Evolutionary conservation across 2,797 vertebrate species (phyloP).

Genomic region (Antrozous pallidus): DNA sequence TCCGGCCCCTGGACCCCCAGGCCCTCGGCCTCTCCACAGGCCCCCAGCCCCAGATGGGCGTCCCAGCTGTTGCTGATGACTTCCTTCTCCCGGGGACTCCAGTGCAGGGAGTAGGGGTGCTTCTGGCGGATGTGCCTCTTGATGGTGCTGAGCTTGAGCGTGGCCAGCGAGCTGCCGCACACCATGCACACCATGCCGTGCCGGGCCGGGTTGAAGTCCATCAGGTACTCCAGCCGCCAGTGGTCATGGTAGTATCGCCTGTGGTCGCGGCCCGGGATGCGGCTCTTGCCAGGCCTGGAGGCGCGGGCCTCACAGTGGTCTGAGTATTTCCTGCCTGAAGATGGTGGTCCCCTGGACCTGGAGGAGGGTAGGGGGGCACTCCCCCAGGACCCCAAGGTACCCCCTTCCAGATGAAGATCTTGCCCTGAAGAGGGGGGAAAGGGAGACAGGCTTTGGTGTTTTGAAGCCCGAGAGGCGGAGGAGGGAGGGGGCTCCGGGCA

Average conservation of each 20-base stretch:
- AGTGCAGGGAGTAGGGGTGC: conserved; percentile 92
- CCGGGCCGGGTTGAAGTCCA: conserved; percentile 92
- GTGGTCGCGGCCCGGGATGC: conserved; percentile 92
- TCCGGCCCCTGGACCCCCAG: conserved; percentile 68
- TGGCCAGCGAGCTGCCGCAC: conserved; percentile 93
- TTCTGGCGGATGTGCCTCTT: conserved; percentile 95
- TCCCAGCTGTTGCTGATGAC: conserved; percentile 94
- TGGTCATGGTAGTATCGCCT: conserved; percentile 95
- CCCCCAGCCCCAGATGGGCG: conserved; percentile 88
- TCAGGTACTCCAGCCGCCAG: conserved; percentile 95
- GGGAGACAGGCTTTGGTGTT: conserved; percentile 42
- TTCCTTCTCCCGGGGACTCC: conserved; percentile 91
- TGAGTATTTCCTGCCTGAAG: conserved; percentile 77
- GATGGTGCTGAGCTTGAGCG: conserved; percentile 95
- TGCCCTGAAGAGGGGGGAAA: conserved; percentile 69
- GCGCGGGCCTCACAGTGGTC: conserved; percentile 85
- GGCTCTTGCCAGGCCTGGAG: conserved; percentile 88
- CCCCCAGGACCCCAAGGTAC: conserved; percentile 75
- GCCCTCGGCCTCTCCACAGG: conserved; percentile 75
- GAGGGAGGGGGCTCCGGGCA: no score
- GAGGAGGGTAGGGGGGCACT: conserved; percentile 65
- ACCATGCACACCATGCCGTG: conserved; percentile 98
- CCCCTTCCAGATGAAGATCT: conserved; percentile 77
- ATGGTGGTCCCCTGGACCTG: conserved; percentile 69
- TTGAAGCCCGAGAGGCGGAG: not conserved